Evolutionary conservation across 2,797 vertebrate genomes (phyloP).

Genomic region (Lycodopsis pacificus): DNA sequence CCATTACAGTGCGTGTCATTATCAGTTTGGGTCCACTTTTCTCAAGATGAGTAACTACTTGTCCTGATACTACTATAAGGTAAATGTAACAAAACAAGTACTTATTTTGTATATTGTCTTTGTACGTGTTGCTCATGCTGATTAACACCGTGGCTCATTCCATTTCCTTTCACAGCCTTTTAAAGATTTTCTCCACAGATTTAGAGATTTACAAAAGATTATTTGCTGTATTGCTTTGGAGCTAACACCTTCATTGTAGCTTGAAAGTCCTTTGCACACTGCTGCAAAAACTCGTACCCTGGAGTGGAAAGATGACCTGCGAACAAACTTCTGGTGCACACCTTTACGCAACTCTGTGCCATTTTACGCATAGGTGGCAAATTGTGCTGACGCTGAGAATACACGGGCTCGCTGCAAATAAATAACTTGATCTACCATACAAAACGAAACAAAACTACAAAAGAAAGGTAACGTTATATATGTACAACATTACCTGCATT

Average conservation of each 20-base stretch:
- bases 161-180: not conserved
- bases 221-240: not conserved
- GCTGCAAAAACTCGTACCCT: not conserved
- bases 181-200: not conserved
- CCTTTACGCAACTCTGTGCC: conserved; percentile 66
- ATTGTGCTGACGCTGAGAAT: conserved; percentile 1
- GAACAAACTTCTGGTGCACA: conserved; percentile 49
- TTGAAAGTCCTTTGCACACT: not conserved
- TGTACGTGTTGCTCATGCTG: not conserved
- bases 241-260: not conserved
- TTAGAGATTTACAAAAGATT: not conserved
- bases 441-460: not conserved
- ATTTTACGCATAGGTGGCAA: conserved; percentile 52
- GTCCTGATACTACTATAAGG: not conserved
- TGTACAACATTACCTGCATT: conserved; percentile 86
- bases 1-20: not conserved
- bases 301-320: not conserved
- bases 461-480: not conserved
- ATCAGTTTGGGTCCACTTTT: not conserved
- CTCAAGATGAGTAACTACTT: not conserved
- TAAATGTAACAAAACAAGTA: not conserved
- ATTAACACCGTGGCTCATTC: not conserved
- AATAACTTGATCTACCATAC: fast-evolving
- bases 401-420: fast-evolving
- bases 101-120: not conserved